Evolutionary conservation across 2,888 invertebrate species (phyloP).

Genomic region (Teleiodes luculella): DNA sequence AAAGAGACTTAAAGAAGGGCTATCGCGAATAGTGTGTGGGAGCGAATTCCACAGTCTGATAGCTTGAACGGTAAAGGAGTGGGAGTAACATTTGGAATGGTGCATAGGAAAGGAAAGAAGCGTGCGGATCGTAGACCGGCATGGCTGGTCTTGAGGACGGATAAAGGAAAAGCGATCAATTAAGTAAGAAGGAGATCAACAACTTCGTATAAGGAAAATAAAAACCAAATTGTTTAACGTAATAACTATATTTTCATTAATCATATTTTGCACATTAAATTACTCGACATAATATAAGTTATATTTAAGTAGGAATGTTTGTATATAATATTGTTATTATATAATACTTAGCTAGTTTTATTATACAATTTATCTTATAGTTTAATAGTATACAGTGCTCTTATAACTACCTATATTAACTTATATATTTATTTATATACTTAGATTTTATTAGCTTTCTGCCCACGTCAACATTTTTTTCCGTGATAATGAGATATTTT

Average conservation of each 20-base stretch:
- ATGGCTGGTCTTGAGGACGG: too few relatives aligned
- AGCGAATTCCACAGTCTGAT: too few relatives aligned
- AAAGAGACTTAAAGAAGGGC: too few relatives aligned
- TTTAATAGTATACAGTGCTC: background rate
- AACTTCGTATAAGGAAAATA: background rate
- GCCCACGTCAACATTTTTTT: too few relatives aligned
- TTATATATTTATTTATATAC: background rate
- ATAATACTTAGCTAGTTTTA: background rate
- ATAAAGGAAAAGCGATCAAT: too few relatives aligned
- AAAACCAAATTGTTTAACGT: conserved; percentile 20
- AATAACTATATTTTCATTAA: conserved; percentile 26
- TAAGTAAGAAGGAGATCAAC: background rate
- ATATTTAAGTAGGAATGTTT: conserved; percentile 9
- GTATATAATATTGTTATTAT: background rate
- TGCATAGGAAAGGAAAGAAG: too few relatives aligned
- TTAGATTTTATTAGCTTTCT: background rate
- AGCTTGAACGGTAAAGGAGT: too few relatives aligned
- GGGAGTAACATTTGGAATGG: too few relatives aligned
- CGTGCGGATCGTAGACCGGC: too few relatives aligned
- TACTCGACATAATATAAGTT: conserved; percentile 4
- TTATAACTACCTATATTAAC: too few relatives aligned
- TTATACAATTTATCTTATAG: background rate
- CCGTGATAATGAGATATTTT: too few relatives aligned
- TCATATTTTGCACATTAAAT: background rate
- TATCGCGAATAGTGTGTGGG: too few relatives aligned